Evolutionary conservation across 2,888 invertebrate species (phyloP), one percentile per base, ranked within the genome.

Genomic region (Eudasyphora cyanicolor): DNA sequence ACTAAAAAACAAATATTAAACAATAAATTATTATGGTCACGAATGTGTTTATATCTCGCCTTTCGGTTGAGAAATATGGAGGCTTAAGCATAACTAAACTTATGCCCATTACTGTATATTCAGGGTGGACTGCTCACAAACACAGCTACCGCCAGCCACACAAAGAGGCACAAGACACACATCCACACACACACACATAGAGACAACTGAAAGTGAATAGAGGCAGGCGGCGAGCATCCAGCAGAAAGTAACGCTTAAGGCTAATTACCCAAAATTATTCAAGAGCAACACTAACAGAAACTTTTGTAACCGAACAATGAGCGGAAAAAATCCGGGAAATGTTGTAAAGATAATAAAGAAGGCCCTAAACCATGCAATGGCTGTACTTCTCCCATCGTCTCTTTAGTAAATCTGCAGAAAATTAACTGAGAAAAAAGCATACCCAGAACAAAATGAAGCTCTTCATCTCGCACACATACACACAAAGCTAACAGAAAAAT

Each of bases 261-360:
- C 77, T 81, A 84, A 86, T 85, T 84, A 85, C 77, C 64, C 62
- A 76, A 84, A 86, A 85, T 84, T 81, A 85, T 82, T 85, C 84
- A 84, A 86, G 85, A 86, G 82, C 82, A 82, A 79, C 74, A 75
- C 62, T 75, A 77, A 80, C 74, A 76, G 73, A 76, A 76, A 70
- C 64, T 77, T 67, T 67, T 67, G 24, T 38, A 21, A 19, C 14
- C n/a, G 19, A 32, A 29, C 14, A n/a, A n/a, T n/a, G 38, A 74
- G 78, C 80, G 77, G 54, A 83, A 79, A 54, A 54, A 54, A 54
- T 21, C 5, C 29, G 29, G 14, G 60, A 38, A 76, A 78, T 75
- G 54, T 42, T 78, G 54, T 38, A 77, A 75, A 76, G 62, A 77
- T 77, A 78, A 75, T 78, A 77, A 57, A 57, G 49, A 64, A 60